Base-by-base conservation (phyloP, 1,140 invertebrate genomes). In the Hycleus phaleratus region DNA sequence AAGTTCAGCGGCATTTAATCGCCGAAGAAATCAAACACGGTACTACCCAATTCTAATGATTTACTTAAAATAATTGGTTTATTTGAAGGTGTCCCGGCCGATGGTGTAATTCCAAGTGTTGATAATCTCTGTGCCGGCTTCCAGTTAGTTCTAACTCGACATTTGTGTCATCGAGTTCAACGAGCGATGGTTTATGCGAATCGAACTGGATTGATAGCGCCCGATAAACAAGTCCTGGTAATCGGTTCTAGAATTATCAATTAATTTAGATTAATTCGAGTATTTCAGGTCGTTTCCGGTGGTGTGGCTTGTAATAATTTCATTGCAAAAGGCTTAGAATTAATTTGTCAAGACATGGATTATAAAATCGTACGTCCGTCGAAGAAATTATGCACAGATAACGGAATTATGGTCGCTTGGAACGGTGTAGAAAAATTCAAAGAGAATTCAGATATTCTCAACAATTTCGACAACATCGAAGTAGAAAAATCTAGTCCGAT, bases 391-490 rank as follows among this genome's bases (percentile, higher is more conserved):
- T 98, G 96, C 70, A 95, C 91, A 3, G 97, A 99, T 73, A 99
- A 99, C 83, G 97, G 95, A 12, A 80, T 96, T n/a, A 99, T 99
- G 97, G 94, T 98, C 63, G 96, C 96, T 18, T 98, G 96, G 96
- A 96, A 96, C 82, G 94, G 92, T 6, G 77, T 95, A 38, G 94
- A 97, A 75, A 88, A 70, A 49, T 82, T 76, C 68, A 71, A 63
- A 18, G 58, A 69, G 24, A 65, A 78, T 40, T 59, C 60, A 11
- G 80, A 75, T 4, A 62, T 84, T 47, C 68, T 78, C 3, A 71
- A 46, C 26, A 71, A 82, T 63, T 74, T 74, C 49, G 70, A 82
- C 49, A 62, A 71, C n/a, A 69, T 86, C 11, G 71, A 77, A 49
- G 63, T 80, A 18, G 64, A 78, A 46, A 72, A 71, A 51, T 48